Conservation (phyloP, 1,140 invertebrate genomes). For the Periplaneta americana region DNA sequence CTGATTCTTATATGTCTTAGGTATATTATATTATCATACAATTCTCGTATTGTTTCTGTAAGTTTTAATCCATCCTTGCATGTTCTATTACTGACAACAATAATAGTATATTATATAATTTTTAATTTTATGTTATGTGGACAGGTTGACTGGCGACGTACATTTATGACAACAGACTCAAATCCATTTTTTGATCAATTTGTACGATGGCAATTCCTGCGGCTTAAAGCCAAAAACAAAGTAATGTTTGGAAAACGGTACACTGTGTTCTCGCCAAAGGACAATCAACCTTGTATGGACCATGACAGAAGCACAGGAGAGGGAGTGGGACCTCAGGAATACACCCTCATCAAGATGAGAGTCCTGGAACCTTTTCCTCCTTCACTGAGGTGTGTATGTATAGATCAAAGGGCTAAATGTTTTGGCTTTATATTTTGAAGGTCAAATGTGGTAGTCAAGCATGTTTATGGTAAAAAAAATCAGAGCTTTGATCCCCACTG, state of each 20-base stretch:
- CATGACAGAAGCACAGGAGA: constrained; percentile 95
- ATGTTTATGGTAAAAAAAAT: too few relatives aligned
- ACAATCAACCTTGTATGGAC: constrained; percentile 99
- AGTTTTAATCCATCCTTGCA: too few relatives aligned
- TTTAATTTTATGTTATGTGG: constrained; percentile 9
- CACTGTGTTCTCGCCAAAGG: constrained; percentile 94
- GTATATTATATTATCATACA: too few relatives aligned
- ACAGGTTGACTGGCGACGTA: constrained; percentile 94
- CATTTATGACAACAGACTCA: constrained; percentile 96
- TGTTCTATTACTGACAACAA: too few relatives aligned
- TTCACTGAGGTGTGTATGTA: constrained; percentile 45
- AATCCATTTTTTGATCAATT: constrained; percentile 99
- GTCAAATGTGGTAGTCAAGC: too few relatives aligned
- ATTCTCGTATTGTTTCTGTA: too few relatives aligned
- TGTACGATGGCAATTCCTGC: constrained; percentile 93
- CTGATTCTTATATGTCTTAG: too few relatives aligned
- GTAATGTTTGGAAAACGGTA: constrained; percentile 96
- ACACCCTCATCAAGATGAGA: constrained; percentile 95
- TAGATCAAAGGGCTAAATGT: too few relatives aligned
- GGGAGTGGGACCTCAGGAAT: constrained; percentile 97
- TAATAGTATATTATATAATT: too few relatives aligned
- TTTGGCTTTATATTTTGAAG: too few relatives aligned
- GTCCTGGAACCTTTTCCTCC: constrained; percentile 67
- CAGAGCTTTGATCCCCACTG: too few relatives aligned
- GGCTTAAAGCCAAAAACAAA: constrained; percentile 82